Evolutionary conservation across 2,888 invertebrate species (phyloP), one percentile per base, ranked within the genome.

Genomic region (Chorisops tibialis): DNA sequence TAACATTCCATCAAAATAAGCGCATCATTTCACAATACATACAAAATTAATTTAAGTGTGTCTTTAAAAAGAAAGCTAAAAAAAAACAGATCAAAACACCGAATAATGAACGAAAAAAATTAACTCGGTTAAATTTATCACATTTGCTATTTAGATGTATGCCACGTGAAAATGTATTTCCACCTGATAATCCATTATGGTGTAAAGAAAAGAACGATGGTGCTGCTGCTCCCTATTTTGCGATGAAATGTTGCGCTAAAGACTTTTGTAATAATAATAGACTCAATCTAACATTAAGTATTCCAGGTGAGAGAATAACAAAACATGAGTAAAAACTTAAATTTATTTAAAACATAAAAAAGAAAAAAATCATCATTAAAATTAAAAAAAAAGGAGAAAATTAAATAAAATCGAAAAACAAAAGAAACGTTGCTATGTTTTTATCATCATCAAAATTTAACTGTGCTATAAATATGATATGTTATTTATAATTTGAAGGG

Each of bases 261-360:
- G 80, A 81, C 77, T 87, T 87, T 82, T 85, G 81, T 82, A 90
- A 89, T 85, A 89, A 62, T 45, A 45, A 65, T 63, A n/a, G n/a
- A n/a, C n/a, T n/a, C n/a, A 76, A 71, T 72, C 72, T 73, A 69
- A 69, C 70, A 63, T 73, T 74, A 69, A 67, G 66, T 56, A 67
- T 74, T 73, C 72, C 75, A 77, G 77, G 77, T 77, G 77, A 77
- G 77, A 72, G 14, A 41, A 41, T 52, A 30, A 30, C 30, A 30
- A 30, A 30, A 30, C 30, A 30, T 30, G 65, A n/a, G n/a, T n/a
- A n/a, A 59, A 47, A 30, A 30, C 30, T 6, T 41, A 6, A 41
- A 41, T 41, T 14, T 35, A 35, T 37, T 14, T 24, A 14, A 41
- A 16, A 37, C 37, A 12, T 14, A n/a, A 2, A 50, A 14, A 30